Base-by-base conservation (phyloP, 2,797 vertebrate genomes). In the Spondyliosoma cantharus region DNA sequence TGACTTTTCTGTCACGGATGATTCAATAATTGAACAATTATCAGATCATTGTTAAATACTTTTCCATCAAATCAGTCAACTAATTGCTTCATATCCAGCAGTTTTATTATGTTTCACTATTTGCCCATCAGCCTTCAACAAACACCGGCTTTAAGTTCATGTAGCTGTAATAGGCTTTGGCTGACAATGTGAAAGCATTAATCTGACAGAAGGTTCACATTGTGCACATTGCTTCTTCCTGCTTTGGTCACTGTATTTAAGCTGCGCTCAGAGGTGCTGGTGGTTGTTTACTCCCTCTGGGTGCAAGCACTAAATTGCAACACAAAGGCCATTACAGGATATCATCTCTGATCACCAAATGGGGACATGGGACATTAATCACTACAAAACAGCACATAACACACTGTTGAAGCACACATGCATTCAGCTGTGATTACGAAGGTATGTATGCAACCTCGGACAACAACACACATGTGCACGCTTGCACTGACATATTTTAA, bases 281-380 rank as follows among this genome's bases (percentile, higher is more conserved):
- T 24, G 77, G 73, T 56, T 80, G 68, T 87, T 89, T 71, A 74
- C 71, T 56, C 63, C 78, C 72, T 78, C 68, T 46, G 79, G 66
- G 64, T 77, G 27, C 71, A 58, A 43, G 60, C 2, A 12, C 48
- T 71, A 82, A 80, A 87, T 89, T 70, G 76, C 78, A 81, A 83
- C 73, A 86, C 52, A 81, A 76, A 86, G 74, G 56, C 76, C 61
- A 88, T 87, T 87, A 78, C 25, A 66, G 63, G 59, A 85, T 73
- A 89, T 85, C 81, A 87, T 85, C 70, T 86, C 72, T 8, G 27
- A 86, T 87, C 78, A 83, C 70, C 2, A 22, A 48, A 53, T 49
- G 56, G 29, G 27, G 76, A 81, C 79, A 78, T 58, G 79, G 85
- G 46, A 80, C 87, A 91, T 90, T 85, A 83, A 85, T 90, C 76